Base-by-base conservation (phyloP, 2,888 invertebrate species). In the Suillia variegata region DNA sequence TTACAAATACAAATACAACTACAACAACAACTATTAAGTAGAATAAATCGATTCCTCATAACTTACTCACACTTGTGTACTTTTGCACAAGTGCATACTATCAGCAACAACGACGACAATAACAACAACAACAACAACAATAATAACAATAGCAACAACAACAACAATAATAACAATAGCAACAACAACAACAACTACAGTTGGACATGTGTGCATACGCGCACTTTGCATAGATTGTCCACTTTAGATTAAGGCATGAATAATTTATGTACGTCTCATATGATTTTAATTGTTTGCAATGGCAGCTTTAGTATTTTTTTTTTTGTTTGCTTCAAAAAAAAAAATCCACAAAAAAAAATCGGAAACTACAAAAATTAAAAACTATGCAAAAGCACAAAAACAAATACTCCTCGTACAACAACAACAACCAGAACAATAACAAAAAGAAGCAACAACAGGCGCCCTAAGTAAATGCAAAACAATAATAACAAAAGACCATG, bases 241-340 rank as follows among this genome's bases (percentile, higher is more conserved):
- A 77, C 78, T 77, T 78, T 76, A 77, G 77, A 77, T 77, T 76
- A 78, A 76, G 73, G 71, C 76, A 75, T 78, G 77, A 75, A 77
- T 77, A 78, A 77, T 77, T 77, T 77, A 77, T 77, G 78, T 78
- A 76, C 79, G 75, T 78, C 77, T 78, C 75, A 78, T 77, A 77
- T 77, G 78, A 77, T 78, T 78, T 77, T 77, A 77, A 77, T 77
- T 77, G 77, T 76, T 78, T 74, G 76, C 78, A 77, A 77, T 77
- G 75, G 76, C 76, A 75, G 70, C 74, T 75, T 73, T 73, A 70
- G 73, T 70, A 74, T 69, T 71, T 68, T 67, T 64, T 67, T 64
- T 18, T 17, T 8, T 45, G 45, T 5, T 20, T 45, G 3, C n/a
- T 38, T 13, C 13, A 2, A 20, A 20, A 18, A 20, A 17, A 13